These are phyloP conservation scores for Pogonocherus hispidulus DNA, from an alignment of 2,888 invertebrate genomes.

Conservation along the genomic window DNA sequence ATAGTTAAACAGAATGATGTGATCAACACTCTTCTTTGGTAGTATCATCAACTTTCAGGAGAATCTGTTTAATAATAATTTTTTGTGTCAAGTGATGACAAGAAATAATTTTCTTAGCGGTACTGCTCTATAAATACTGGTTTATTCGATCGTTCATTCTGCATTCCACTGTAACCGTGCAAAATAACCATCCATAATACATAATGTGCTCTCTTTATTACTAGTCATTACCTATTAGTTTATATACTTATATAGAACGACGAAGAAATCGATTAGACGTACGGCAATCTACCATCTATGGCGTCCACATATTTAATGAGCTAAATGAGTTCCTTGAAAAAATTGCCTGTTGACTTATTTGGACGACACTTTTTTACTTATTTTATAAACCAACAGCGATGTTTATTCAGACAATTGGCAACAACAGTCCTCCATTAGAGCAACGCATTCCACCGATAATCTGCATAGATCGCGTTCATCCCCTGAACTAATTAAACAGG, in stretches of 20 bases:
- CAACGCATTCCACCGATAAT: too few species aligned
- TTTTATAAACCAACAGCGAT: neutral
- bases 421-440: too few species aligned
- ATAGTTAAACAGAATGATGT: too few species aligned
- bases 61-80: conserved; percentile 3
- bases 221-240: conserved; percentile 28
- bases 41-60: neutral
- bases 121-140: conserved; percentile 54
- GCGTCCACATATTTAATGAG: conserved; percentile 10
- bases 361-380: neutral
- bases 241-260: conserved; percentile 26
- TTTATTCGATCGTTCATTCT: conserved; percentile 55
- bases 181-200: conserved; percentile 47
- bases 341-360: neutral
- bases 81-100: conserved; percentile 8
- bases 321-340: conserved; percentile 4
- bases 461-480: too few species aligned
- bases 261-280: conserved; percentile 21
- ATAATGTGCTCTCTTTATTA: conserved; percentile 43
- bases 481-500: too few species aligned
- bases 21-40: neutral
- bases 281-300: conserved; percentile 12
- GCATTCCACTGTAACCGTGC: conserved; percentile 55
- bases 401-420: too few species aligned
- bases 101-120: conserved; percentile 20